Percentiles rank a stretch among this genome's conserved stretches.
phyloP scores from a whole-genome alignment of 2,113 vertebrate species.

The Pipra filicauda region DNA sequence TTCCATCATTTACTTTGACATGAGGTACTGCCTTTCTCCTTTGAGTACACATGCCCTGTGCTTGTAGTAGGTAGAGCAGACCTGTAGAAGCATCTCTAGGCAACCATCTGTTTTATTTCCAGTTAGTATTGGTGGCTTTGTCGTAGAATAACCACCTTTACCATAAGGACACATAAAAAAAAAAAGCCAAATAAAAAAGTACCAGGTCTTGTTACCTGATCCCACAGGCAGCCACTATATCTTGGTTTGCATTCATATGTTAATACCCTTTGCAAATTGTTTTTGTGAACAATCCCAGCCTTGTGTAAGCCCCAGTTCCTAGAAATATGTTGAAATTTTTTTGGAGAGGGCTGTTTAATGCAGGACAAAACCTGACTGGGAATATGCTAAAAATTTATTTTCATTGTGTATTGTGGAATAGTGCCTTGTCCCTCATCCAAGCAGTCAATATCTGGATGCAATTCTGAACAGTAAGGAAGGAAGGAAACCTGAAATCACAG shows the following conservation, averaged over 20 bases:
- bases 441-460: neutral
- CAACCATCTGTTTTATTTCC: neutral
- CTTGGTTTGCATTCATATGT: neutral
- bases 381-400: neutral
- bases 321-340: neutral
- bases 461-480: neutral
- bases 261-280: neutral
- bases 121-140: neutral
- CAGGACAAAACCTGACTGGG: neutral
- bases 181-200: too few relatives aligned
- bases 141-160: neutral
- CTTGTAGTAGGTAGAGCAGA: neutral
- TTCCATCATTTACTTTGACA: neutral
- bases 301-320: neutral
- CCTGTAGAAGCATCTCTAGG: neutral
- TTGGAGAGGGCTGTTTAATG: neutral
- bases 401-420: neutral
- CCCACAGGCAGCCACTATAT: neutral
- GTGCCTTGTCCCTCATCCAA: neutral
- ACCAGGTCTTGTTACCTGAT: neutral
- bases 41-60: fast-evolving
- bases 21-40: neutral
- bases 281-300: neutral
- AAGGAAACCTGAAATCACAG: neutral
- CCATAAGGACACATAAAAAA: neutral